Conservation (phyloP, 2,888 invertebrate genomes). For the Caenorhabditis wallacei region DNA sequence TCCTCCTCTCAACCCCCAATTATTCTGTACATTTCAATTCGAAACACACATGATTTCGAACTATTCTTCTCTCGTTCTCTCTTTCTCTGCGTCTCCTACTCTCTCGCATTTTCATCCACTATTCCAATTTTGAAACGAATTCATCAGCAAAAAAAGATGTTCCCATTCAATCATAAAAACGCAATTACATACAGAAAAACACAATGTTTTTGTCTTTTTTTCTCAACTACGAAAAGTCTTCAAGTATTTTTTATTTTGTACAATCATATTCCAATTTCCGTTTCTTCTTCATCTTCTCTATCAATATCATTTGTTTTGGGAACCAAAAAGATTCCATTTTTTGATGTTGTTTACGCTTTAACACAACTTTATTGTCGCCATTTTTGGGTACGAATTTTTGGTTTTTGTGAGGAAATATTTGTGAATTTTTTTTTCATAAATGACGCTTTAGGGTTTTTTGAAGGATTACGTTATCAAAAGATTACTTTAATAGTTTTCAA, state of each 20-base stretch:
- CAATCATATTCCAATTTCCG: conserved; percentile 44
- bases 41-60: conserved; percentile 26
- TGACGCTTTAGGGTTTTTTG: too few species aligned
- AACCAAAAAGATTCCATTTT: not conserved
- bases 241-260: conserved; percentile 11
- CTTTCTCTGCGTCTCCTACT: not conserved
- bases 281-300: not conserved
- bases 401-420: not conserved
- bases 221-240: conserved; percentile 1
- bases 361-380: not conserved
- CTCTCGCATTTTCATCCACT: not conserved
- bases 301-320: conserved; percentile 40
- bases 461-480: too few species aligned
- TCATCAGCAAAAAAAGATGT: conserved; percentile 40
- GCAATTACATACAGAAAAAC: conserved; percentile 47
- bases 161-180: conserved; percentile 46
- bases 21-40: conserved; percentile 22
- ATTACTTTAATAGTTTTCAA: too few species aligned
- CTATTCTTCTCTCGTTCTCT: conserved; percentile 7
- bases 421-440: not conserved
- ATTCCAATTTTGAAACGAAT: conserved; percentile 33
- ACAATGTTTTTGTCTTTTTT: conserved; percentile 20
- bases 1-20: conserved; percentile 10
- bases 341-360: conserved; percentile 8
- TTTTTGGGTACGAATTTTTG: not conserved